Conservation (phyloP, 2,113 vertebrate genomes). For the Pogonocichla stellata region DNA sequence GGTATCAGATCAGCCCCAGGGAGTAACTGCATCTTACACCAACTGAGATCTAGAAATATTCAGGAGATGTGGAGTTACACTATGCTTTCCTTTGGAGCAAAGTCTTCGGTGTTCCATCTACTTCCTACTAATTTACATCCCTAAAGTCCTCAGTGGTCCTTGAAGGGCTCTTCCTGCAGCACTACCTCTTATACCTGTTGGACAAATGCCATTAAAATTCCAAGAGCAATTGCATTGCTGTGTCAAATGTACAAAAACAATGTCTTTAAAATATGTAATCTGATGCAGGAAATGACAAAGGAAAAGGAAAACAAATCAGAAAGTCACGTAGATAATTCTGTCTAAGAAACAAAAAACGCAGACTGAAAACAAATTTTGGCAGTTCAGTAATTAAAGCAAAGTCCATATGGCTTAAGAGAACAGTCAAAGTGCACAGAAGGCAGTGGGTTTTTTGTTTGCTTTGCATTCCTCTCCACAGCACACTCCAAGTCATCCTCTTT, state of each 20-base stretch:
- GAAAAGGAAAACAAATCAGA: not conserved
- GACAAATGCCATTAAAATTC: not conserved
- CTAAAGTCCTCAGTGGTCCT: not conserved
- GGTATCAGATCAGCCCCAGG: not conserved
- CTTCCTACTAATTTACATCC: not conserved
- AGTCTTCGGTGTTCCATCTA: not conserved
- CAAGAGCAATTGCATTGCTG: not conserved
- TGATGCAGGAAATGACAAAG: constrained; percentile 2
- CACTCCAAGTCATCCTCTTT: not conserved
- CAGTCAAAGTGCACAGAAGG: constrained; percentile 68
- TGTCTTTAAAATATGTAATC: not conserved
- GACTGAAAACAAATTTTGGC: not conserved
- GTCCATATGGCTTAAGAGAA: constrained; percentile 74
- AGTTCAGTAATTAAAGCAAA: constrained; percentile 59
- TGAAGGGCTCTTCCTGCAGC: not conserved
- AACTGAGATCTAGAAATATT: not conserved
- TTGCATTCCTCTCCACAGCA: not conserved
- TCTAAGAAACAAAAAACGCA: constrained; percentile 4
- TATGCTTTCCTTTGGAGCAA: not conserved
- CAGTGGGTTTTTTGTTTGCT: not conserved
- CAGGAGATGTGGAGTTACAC: not conserved
- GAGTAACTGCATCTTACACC: not conserved
- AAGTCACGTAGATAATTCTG: not conserved
- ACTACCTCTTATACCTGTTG: not conserved
- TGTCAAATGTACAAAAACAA: not conserved